Base-by-base conservation (phyloP, 2,113 vertebrate genomes). In the Polypterus bichir region DNA sequence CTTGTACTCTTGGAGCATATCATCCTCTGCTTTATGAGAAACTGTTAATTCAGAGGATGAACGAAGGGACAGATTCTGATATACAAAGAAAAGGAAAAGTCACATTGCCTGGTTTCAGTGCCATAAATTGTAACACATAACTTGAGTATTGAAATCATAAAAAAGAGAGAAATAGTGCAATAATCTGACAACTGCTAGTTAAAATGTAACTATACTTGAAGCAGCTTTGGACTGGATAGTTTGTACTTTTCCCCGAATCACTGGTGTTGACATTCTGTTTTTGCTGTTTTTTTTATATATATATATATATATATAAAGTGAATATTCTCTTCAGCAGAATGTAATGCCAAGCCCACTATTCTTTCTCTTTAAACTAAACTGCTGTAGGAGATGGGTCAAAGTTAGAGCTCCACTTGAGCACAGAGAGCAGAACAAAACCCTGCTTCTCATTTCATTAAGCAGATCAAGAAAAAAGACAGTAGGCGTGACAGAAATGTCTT, bases 11-110 rank as follows among this genome's bases (percentile, higher is more conserved):
- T 48, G 97, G 97, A 2, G 95, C 97, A 3, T 99, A 99, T 75
- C 97, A 99, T 59, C 97, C 97, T 0, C 81, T 98, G 68, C 89
- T 99, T 7, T 98, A 88, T 0, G 97, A 99, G 79, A 99, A 99
- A 82, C 88, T 90, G 44, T 78, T 99, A 71, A 81, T 98, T 66
- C 93, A 92, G 74, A 83, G 90, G 56, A 86, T 98, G 74, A 97
- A 98, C 82, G 77, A 61, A 0, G 91, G 93, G 46, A 70, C 88
- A 1, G 83, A 84, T 73, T 81, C 76, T 0, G 93, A 97, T 72
- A 82, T 98, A 7, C 79, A 83, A 60, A 80, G 65, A 10, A 96
- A 93, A 72, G 96, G 96, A 3, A 92, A 91, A 59, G 90, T 91
- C 59, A 89, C 90, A 51, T 83, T 99, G 60, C 93, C 92, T 0